phyloP scores from a whole-genome alignment of 2,113 vertebrate species.

The Zapus hudsonius region DNA sequence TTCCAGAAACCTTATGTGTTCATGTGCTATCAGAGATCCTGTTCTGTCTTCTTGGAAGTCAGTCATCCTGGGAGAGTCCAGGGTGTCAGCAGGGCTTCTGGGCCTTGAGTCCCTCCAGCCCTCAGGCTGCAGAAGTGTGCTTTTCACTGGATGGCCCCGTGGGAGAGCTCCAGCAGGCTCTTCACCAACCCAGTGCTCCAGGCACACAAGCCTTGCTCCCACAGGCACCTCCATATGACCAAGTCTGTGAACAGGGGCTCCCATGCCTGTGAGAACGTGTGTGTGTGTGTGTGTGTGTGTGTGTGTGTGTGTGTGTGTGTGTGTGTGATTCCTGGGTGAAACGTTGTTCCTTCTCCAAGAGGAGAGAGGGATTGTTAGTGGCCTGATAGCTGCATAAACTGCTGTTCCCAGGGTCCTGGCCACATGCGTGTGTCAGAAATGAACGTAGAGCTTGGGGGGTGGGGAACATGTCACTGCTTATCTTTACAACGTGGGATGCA shows the following conservation, averaged over 20 bases:
- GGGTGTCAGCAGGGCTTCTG: not conserved
- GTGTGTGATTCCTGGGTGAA: not conserved
- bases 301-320: fast-evolving
- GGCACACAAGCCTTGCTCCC: not conserved
- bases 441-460: not conserved
- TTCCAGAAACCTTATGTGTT: not conserved
- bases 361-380: not conserved
- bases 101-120: not conserved
- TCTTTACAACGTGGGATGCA: not conserved
- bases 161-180: not conserved
- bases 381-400: not conserved
- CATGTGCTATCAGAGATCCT: not conserved
- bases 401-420: not conserved
- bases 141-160: not conserved
- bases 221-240: not conserved
- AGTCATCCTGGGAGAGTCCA: not conserved
- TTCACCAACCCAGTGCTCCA: not conserved
- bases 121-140: not conserved
- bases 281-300: fast-evolving
- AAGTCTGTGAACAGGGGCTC: not conserved
- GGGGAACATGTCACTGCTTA: not conserved
- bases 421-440: not conserved
- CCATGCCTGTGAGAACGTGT: not conserved
- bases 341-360: not conserved
- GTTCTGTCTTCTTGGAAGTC: not conserved